Evolutionary conservation across 2,113 vertebrate genomes (phyloP).

Genomic region (Bujurquina vittata): DNA sequence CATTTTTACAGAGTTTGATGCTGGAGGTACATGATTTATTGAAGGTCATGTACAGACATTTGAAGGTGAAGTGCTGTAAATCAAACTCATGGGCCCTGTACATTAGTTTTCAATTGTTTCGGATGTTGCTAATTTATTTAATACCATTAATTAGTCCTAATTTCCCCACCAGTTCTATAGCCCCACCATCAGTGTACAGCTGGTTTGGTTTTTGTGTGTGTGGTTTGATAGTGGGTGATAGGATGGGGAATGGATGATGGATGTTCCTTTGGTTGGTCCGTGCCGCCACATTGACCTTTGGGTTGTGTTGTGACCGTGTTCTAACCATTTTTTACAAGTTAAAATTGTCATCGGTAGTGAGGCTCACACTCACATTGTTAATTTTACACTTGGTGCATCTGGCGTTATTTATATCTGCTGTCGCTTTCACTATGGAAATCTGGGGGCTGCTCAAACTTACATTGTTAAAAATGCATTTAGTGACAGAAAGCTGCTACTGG

Average conservation of each 20-base stretch:
- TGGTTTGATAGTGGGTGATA: neutral
- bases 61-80: slow-evolving; percentile 56
- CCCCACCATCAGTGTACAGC: neutral
- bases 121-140: slow-evolving; percentile 44
- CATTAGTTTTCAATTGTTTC: slow-evolving; percentile 47
- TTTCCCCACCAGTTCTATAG: slow-evolving; percentile 5
- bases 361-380: neutral
- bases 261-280: too few species aligned
- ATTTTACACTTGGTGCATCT: neutral
- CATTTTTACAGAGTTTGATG: neutral
- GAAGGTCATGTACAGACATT: neutral
- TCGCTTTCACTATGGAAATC: slow-evolving; percentile 3
- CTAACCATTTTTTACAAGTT: neutral
- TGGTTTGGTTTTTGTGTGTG: neutral
- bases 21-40: neutral
- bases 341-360: neutral
- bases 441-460: neutral
- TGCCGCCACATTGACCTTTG: neutral
- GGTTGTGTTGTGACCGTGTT: neutral
- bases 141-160: slow-evolving; percentile 44
- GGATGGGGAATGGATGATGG: too few species aligned
- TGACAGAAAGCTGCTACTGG: slow-evolving; percentile 16
- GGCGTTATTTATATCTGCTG: neutral
- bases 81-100: slow-evolving; percentile 52
- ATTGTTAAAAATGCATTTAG: neutral